Base-by-base conservation (phyloP, 2,888 invertebrate genomes). In the Trichogramma dendrolimi region DNA sequence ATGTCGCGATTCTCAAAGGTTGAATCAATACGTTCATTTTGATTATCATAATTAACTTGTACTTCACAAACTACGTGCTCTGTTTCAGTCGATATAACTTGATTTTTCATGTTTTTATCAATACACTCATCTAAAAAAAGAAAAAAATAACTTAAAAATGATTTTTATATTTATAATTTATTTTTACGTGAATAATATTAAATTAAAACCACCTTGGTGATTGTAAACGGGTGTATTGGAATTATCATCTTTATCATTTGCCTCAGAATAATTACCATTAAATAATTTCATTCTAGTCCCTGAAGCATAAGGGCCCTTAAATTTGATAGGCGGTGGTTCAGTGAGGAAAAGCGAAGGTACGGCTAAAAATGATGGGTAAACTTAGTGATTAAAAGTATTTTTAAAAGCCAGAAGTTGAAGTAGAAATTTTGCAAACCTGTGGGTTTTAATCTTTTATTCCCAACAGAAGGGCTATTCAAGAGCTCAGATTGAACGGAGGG, bases 311-410 rank as follows among this genome's bases (percentile, higher is more conserved):
- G 27, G 27, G 27, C 27, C 27, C 27, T 27, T 41, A 44, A 60
- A 38, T 4, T 41, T 43, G 43, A 55, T 42, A 38, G 65, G 60
- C 41, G 62, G 62, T n/a, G 62, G 46, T 46, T 53, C 50, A 6
- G 48, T 52, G 11, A 65, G 54, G 50, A 58, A 65, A 27, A 65
- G 53, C 6, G 62, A 50, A 4, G 65, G 65, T 27, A 65, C 39
- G n/a, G 65, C 65, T 65, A 6, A 43, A 64, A 65, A 27, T 27
- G 27, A 27, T 27, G 27, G 27, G 27, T 27, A 27, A 27, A 27
- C 43, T 27, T 44, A 42, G 50, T 46, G 6, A 8, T 48, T 43
- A 40, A 11, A 10, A 41, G 14, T 46, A 3, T 42, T 46, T 53
- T 11, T 41, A 40, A 40, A n/a, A 47, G 47, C 11, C 6, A 55